Conservation (phyloP, 2,113 vertebrate species). For the Pluvialis apricaria region DNA sequence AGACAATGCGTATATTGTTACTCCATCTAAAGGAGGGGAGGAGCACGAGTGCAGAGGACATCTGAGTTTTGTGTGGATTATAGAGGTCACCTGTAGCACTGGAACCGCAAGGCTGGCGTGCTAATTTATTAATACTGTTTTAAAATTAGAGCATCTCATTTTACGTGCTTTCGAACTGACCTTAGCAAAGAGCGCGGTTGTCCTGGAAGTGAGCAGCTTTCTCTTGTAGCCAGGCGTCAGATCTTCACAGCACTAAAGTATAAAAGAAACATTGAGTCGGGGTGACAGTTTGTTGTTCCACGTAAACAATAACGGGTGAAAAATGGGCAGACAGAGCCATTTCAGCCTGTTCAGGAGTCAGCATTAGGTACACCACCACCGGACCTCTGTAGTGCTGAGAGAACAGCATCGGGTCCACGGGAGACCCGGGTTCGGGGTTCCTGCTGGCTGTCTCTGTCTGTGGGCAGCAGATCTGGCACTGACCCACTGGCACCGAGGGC, state of each 20-base stretch:
- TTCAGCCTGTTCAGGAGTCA: background rate
- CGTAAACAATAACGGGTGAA: background rate
- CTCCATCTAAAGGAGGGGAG: background rate
- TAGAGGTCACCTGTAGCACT: background rate
- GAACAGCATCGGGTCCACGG: background rate
- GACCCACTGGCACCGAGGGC: background rate
- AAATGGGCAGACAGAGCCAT: background rate
- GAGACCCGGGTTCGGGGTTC: background rate
- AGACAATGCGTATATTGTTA: fast-evolving
- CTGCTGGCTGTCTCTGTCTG: background rate
- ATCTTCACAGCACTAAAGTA: background rate
- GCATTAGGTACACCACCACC: background rate
- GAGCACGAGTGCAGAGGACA: background rate
- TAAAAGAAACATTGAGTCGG: background rate
- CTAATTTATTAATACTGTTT: background rate
- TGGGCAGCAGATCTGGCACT: background rate
- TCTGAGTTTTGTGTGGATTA: background rate
- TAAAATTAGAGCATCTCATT: background rate
- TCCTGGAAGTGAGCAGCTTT: background rate
- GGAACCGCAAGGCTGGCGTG: background rate
- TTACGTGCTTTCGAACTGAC: background rate
- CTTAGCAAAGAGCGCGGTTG: background rate
- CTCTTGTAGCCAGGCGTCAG: background rate
- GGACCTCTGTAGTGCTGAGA: background rate
- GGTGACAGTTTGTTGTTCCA: conserved; percentile 10